Percentiles rank a stretch among this genome's conserved stretches.
These are phyloP conservation scores for Pseudocheirus occidentalis DNA, from an alignment of 2,797 vertebrate species.

Conservation along the genomic window DNA sequence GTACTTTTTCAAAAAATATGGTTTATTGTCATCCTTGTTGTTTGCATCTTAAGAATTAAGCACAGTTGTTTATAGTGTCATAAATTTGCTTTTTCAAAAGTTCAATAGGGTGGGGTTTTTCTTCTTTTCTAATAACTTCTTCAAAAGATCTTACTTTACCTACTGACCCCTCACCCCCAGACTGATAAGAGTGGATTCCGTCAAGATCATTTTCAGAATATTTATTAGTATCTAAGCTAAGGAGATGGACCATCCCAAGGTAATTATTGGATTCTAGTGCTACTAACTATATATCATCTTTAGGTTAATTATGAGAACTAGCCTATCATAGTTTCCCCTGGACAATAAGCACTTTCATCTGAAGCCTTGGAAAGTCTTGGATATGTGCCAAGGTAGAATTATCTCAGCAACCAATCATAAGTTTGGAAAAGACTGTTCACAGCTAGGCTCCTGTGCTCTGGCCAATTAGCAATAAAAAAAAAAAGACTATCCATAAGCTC, in stretches of 20 bases:
- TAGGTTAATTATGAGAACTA: neutral
- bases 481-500: neutral
- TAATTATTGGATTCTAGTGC: neutral
- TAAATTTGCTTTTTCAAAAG: neutral
- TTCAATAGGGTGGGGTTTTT: neutral
- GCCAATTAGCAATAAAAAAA: neutral
- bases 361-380: neutral
- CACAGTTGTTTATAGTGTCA: neutral
- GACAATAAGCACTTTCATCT: neutral
- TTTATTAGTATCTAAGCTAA: neutral
- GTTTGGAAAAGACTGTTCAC: neutral
- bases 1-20: neutral
- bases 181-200: neutral
- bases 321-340: neutral
- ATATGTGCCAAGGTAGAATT: neutral
- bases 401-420: neutral
- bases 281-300: neutral
- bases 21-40: neutral
- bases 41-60: neutral
- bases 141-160: neutral
- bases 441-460: neutral
- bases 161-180: neutral
- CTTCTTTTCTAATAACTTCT: neutral
- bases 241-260: neutral
- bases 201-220: neutral